Evolutionary conservation across 2,113 vertebrate genomes (phyloP), one percentile per base, ranked within the genome.

Genomic region (Corythornis madagascariensis): DNA sequence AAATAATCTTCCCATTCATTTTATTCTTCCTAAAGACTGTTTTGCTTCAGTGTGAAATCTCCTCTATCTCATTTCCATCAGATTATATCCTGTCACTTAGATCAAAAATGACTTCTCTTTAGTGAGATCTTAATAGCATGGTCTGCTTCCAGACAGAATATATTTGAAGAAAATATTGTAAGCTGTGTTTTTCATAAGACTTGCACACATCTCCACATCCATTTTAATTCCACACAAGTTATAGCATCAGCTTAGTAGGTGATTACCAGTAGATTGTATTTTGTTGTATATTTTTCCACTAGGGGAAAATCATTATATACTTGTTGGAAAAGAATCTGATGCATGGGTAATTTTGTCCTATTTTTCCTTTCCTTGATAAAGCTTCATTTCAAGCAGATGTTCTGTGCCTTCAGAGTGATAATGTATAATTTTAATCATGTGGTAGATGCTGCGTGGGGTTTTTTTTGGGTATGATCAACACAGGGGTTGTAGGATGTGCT

Each of bases 321-420:
- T 25, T 74, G 21, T 83, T 86, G 52, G 43, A 86, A 88, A 80
- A 43, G 33, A 77, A 81, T 74, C 33, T 74, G 69, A 88, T 71
- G 61, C 80, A 72, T 78, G 56, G 31, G 80, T 90, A 78, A 56
- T 78, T 92, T 71, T 17, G 9, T 71, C 61, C 56, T 83, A 17
- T 71, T 67, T 81, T 86, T 89, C 4, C 33, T 86, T 88, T 83
- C 22, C 47, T 78, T 33, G 10, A 56, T 90, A 78, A 81, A 90
- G 28, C 80, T 78, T 90, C 88, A 86, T 95, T 93, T 90, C 43
- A 70, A 88, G 48, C 77, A 92, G 89, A 60, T 92, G 70, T 80
- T 92, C 40, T 74, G 7, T 84, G 61, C 43, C 38, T 94, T 86
- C 50, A 50, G 40, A 80, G 38, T 52, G 53, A 52, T 43, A 55